These are phyloP conservation scores for Ornithorhynchus anatinus DNA, from an alignment of 2,113 vertebrate genomes.

Conservation along the genomic window DNA sequence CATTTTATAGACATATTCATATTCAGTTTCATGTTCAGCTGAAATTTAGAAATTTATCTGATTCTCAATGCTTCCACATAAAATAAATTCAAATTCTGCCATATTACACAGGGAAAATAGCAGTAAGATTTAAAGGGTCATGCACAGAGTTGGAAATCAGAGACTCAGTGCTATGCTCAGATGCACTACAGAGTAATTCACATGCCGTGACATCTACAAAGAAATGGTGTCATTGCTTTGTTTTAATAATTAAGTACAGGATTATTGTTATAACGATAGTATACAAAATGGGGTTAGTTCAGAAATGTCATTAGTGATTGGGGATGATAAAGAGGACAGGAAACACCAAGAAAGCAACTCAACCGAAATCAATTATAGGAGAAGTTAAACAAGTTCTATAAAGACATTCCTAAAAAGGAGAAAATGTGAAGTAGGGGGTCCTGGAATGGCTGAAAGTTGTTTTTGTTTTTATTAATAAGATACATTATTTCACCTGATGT, in stretches of 20 bases:
- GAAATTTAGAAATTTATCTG: neutral
- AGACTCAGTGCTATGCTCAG: no score
- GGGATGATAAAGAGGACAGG: neutral
- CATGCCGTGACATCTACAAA: no score
- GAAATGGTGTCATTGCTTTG: no score
- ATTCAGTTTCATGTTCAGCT: neutral
- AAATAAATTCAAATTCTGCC: neutral
- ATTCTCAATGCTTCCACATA: neutral
- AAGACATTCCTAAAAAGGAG: no score
- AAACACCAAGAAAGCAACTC: neutral
- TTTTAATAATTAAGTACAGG: no score
- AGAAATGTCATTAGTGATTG: slow-evolving; percentile 9
- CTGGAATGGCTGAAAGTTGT: no score
- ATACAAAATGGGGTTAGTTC: no score
- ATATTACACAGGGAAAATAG: slow-evolving; percentile 9
- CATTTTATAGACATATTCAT: neutral
- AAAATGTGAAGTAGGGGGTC: no score
- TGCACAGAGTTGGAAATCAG: neutral
- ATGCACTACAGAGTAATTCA: no score
- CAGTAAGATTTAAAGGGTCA: neutral
- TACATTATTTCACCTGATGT: no score
- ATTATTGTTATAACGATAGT: no score
- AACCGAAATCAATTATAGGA: neutral
- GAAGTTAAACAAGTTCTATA: neutral
- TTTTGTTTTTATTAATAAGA: no score